Conservation (phyloP, 2,797 vertebrate species). For the Trachops cirrhosus region DNA sequence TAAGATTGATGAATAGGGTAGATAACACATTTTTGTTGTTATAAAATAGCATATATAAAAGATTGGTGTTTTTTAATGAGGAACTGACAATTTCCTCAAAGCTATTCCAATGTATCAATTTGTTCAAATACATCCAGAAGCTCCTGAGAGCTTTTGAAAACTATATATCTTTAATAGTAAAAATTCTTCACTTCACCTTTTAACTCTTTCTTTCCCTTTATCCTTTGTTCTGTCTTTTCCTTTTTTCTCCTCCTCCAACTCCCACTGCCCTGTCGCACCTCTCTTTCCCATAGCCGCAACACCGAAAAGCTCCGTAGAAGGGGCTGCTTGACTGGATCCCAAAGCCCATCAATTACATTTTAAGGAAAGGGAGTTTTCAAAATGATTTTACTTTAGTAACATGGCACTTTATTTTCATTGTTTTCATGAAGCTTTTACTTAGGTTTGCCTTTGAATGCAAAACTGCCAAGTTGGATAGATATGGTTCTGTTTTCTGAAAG, state of each 20-base stretch:
- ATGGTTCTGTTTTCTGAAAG: background rate
- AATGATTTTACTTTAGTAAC: background rate
- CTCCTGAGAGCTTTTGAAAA: background rate
- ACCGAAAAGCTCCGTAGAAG: background rate
- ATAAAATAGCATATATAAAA: background rate
- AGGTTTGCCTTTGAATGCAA: background rate
- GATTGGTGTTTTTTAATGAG: background rate
- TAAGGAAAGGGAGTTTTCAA: background rate
- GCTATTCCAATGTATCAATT: background rate
- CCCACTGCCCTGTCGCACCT: rapidly evolving
- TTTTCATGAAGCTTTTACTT: background rate
- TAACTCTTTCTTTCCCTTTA: too few relatives aligned
- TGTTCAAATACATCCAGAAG: background rate
- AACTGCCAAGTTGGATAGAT: background rate
- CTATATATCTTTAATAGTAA: background rate
- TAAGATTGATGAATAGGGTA: background rate
- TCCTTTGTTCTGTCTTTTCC: background rate
- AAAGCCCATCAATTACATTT: background rate
- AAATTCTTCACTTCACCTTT: background rate
- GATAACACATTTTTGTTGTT: background rate
- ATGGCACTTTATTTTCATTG: background rate
- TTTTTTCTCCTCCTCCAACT: background rate
- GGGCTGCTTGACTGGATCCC: background rate
- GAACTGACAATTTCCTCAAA: background rate
- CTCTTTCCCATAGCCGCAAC: background rate